Evolutionary conservation across 2,113 vertebrate genomes (phyloP).

Genomic region (Poecile atricapillus): DNA sequence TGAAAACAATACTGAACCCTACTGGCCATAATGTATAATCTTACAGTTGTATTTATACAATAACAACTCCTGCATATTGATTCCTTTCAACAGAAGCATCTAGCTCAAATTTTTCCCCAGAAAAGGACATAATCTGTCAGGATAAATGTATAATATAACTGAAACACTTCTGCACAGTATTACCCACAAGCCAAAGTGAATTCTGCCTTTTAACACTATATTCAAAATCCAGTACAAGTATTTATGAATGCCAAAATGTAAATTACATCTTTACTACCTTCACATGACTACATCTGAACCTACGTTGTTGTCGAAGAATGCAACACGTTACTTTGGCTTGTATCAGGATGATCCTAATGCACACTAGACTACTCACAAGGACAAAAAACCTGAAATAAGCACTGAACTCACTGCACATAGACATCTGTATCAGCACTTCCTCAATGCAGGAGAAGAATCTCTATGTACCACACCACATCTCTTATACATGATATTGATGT

Average conservation of each 20-base stretch:
- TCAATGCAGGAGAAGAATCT: not conserved
- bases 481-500: not conserved
- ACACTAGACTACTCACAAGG: not conserved
- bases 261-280: not conserved
- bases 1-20: conserved; percentile 38
- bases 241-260: not conserved
- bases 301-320: not conserved
- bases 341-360: not conserved
- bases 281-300: not conserved
- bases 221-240: not conserved
- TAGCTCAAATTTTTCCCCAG: not conserved
- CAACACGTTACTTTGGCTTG: not conserved
- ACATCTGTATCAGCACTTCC: not conserved
- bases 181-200: not conserved
- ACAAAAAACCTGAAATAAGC: not conserved
- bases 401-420: rapidly evolving
- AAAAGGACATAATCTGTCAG: not conserved
- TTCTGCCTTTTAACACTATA: not conserved
- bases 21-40: not conserved
- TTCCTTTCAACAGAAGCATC: not conserved
- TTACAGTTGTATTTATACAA: not conserved
- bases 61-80: not conserved
- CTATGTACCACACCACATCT: not conserved
- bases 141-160: not conserved
- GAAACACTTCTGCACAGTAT: not conserved